Evolutionary conservation across 2,797 vertebrate species (phyloP), one percentile per base, ranked within the genome.

Genomic region (Oreortyx pictus): DNA sequence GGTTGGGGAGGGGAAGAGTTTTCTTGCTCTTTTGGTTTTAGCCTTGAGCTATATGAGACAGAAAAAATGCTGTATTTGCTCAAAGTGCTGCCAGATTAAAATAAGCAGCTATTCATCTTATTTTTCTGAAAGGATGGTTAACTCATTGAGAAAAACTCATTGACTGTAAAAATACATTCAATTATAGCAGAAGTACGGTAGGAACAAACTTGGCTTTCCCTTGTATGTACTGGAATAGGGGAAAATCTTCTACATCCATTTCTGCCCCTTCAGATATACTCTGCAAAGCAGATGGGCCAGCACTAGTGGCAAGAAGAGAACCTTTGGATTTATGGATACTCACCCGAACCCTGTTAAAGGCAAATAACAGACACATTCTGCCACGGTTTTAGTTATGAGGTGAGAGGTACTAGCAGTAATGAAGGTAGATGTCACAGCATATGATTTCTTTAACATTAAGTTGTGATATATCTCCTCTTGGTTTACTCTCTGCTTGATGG

Each of bases 81-180:
- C 90, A 72, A 94, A 96, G 86, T 70, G 50, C 88, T 96, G 88
- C 86, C 94, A 92, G 92, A 90, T 95, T 94, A 81, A 96, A 96
- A 92, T 90, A 95, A 93, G 82, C 60, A 93, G 59, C 82, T 93
- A 92, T 94, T 93, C 46, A 78, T 90, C 82, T 94, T 85, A 41
- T 61, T 94, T 91, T 71, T 65, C 86, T 87, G 62, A 83, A 91
- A 83, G 56, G 62, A 68, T 81, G 87, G 84, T 94, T 95, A 94
- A 93, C 66, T 95, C 84, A 90, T 92, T 93, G 86, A 93, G 82
- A 74, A 94, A 94, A 92, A 50, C 35, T 83, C 65, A 46, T 62
- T 83, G 79, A 62, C 81, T 67, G 31, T 37, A 76, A 75, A 94
- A 94, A 70, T 49, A 76, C 15, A 88, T 72, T 73, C n/a, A 72